phyloP scores from a whole-genome alignment of 2,888 invertebrate species.

The Oscheius sp. region DNA sequence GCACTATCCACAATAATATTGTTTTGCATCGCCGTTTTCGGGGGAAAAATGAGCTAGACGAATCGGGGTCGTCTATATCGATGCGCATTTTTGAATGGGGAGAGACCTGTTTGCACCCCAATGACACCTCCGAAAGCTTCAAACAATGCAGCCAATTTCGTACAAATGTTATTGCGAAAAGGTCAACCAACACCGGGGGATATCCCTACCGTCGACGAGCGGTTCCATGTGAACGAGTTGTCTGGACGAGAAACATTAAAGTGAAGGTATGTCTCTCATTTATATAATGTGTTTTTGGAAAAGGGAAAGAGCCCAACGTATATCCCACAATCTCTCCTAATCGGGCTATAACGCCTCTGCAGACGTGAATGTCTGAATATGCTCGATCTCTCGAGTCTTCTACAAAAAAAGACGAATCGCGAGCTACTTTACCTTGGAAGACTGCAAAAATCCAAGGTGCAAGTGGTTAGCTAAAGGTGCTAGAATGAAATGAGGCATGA shows the following conservation, averaged over 20 bases:
- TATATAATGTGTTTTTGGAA: conserved; percentile 12
- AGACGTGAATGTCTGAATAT: no score
- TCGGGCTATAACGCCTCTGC: neutral
- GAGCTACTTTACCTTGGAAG: neutral
- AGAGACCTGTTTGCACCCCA: conserved; percentile 18
- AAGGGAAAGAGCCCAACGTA: neutral
- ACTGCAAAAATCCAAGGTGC: conserved; percentile 9
- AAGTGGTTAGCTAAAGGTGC: neutral
- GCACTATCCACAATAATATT: neutral
- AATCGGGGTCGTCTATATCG: conserved; percentile 17
- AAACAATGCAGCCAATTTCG: no score
- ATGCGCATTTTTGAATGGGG: conserved; percentile 23
- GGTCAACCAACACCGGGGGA: no score
- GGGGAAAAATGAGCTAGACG: neutral
- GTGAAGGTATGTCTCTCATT: conserved; percentile 3
- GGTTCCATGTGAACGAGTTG: neutral
- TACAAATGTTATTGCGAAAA: no score
- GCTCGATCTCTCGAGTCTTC: no score
- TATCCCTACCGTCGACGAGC: neutral
- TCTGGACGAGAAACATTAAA: conserved; percentile 9
- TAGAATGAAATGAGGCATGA: conserved; percentile 10
- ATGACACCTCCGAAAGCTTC: conserved; percentile 18
- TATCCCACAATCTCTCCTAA: neutral
- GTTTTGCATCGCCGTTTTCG: conserved; percentile 2
- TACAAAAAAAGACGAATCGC: no score